Conservation (phyloP, 2,113 vertebrate genomes). For the Steatornis caripensis region DNA sequence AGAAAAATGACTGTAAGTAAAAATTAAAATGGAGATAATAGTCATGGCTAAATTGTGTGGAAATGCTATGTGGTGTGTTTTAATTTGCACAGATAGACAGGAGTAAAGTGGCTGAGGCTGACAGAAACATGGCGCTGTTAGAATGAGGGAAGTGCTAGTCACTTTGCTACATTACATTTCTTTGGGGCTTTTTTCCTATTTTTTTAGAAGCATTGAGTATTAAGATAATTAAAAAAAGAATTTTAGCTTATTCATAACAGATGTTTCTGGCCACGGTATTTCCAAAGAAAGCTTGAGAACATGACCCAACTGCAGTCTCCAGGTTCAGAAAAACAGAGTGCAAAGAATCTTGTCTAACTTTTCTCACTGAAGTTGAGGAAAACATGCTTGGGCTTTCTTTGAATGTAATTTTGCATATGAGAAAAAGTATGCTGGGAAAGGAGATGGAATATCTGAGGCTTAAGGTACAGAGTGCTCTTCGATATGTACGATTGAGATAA, state of each 20-base stretch:
- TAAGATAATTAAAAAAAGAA: background rate
- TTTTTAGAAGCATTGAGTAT: background rate
- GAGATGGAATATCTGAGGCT: background rate
- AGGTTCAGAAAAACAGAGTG: background rate
- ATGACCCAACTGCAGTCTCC: background rate
- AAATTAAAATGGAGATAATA: background rate
- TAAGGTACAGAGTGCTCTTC: background rate
- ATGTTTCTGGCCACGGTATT: background rate
- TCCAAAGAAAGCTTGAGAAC: background rate
- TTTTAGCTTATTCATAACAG: background rate
- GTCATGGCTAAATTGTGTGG: background rate
- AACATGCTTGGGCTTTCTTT: background rate
- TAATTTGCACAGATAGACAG: rapidly evolving
- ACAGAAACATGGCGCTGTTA: background rate
- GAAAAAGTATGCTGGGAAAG: background rate
- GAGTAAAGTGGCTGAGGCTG: background rate
- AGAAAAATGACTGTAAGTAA: background rate
- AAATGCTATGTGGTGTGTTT: background rate
- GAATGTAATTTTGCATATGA: background rate
- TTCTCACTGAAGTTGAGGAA: background rate
- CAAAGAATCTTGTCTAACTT: background rate
- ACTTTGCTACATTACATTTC: background rate
- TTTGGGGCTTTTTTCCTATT: rapidly evolving
- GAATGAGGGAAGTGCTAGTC: background rate
- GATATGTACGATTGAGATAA: background rate